Evolutionary conservation across 2,113 vertebrate genomes (phyloP).

Genomic region (Chitala chitala): DNA sequence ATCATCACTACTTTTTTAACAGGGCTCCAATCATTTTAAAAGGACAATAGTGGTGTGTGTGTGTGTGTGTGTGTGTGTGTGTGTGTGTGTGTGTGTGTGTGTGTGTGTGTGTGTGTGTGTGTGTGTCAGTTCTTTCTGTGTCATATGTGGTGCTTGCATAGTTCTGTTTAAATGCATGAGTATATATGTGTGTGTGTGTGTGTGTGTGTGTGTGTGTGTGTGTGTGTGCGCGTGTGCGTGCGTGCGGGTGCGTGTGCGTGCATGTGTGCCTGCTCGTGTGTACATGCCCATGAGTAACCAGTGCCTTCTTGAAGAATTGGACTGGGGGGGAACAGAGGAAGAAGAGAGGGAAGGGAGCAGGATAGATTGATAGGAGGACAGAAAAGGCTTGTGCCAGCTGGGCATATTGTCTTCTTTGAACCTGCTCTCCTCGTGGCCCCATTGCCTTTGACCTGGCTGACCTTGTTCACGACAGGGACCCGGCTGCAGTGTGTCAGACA

Average conservation of each 20-base stretch:
- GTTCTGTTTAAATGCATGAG: too few relatives aligned
- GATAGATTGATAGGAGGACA: too few relatives aligned
- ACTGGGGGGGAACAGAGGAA: neutral
- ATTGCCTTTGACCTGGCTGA: conserved; percentile 10
- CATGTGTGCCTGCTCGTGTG: neutral
- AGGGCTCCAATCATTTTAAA: neutral
- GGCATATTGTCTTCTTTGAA: neutral
- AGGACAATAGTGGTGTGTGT: too few relatives aligned
- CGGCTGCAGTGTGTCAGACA: conserved; percentile 3
- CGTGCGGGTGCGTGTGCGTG: neutral
- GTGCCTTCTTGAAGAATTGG: neutral
- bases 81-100: neutral
- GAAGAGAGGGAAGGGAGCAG: neutral
- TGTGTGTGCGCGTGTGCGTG: too few relatives aligned
- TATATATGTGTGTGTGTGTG: conserved; percentile 1
- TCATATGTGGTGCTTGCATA: too few relatives aligned
- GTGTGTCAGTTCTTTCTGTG: too few relatives aligned
- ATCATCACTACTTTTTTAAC: too few relatives aligned
- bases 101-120: too few relatives aligned
- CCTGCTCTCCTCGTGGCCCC: neutral
- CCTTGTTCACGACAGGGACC: neutral
- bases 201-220: neutral
- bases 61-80: neutral
- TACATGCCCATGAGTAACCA: neutral
- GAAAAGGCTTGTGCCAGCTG: neutral